These are phyloP conservation scores for Ascidia mentula DNA, from an alignment of 23 tunicate genomes.

Conservation along the genomic window DNA sequence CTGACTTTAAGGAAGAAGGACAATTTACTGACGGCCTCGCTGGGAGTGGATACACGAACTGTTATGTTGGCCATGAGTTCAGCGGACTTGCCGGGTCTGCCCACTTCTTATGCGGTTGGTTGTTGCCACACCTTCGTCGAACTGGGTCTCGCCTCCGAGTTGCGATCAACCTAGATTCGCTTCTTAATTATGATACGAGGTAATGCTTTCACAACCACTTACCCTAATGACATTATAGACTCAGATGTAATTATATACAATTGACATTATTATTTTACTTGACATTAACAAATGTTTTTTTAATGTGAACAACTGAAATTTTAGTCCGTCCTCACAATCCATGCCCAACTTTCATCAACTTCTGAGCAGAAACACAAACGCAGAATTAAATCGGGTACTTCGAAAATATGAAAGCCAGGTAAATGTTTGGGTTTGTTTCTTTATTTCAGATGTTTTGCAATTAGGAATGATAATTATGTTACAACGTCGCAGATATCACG, in stretches of 20 bases:
- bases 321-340: not conserved
- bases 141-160: constrained; percentile 35
- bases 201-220: constrained; percentile 16
- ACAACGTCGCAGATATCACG: constrained; percentile 7
- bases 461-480: no score
- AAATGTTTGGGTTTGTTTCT: no score
- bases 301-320: no score
- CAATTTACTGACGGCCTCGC: constrained; percentile 46
- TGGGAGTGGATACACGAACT: constrained; percentile 53
- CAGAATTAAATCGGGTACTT: not conserved
- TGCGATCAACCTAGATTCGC: constrained; percentile 65
- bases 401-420: not conserved
- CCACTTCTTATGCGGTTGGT: constrained; percentile 74
- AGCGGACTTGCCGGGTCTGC: constrained; percentile 58
- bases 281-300: no score
- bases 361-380: not conserved
- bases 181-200: constrained; percentile 67
- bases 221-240: no score
- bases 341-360: not conserved
- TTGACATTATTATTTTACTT: no score
- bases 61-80: constrained; percentile 38
- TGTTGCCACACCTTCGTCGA: constrained; percentile 59
- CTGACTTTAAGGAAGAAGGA: constrained; percentile 82
- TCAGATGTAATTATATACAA: no score
- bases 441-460: no score